Evolutionary conservation across 2,888 invertebrate genomes (phyloP).

Genomic region (Drosophila melanosoma): DNA sequence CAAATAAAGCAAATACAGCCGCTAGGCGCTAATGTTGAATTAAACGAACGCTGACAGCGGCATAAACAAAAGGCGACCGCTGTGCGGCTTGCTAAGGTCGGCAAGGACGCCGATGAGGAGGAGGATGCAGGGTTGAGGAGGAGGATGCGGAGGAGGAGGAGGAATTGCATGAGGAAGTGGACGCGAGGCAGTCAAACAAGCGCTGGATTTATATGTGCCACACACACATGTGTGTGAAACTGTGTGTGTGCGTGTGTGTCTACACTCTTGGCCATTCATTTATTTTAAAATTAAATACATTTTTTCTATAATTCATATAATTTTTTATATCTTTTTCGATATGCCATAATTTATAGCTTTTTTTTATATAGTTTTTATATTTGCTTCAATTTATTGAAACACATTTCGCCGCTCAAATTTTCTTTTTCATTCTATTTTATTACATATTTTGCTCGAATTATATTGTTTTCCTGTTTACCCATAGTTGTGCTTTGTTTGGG

Average conservation of each 20-base stretch:
- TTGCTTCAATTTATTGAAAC: not conserved
- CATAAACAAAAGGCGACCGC: slow-evolving; percentile 69
- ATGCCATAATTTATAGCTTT: not conserved
- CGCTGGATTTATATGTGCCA: slow-evolving; percentile 49
- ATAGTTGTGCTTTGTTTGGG: not conserved
- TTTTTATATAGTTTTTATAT: not conserved
- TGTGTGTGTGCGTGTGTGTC: not conserved
- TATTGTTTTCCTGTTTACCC: not conserved
- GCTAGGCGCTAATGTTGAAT: slow-evolving; percentile 80
- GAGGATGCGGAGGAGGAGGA: not conserved
- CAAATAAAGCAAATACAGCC: slow-evolving; percentile 39
- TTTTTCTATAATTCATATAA: no score
- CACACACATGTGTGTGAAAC: slow-evolving; percentile 6
- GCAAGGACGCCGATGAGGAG: not conserved
- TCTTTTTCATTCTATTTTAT: not conserved
- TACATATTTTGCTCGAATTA: not conserved
- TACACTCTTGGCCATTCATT: not conserved
- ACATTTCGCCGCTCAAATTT: not conserved
- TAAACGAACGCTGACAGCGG: slow-evolving; percentile 78
- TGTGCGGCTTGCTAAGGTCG: slow-evolving; percentile 33
- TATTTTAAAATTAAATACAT: not conserved
- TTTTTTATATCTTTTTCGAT: no score
- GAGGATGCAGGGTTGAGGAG: not conserved
- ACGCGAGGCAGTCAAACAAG: slow-evolving; percentile 33
- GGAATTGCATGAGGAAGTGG: not conserved